These are phyloP conservation scores for Salminus brasiliensis DNA, from an alignment of 2,113 vertebrate species.

Conservation along the genomic window DNA sequence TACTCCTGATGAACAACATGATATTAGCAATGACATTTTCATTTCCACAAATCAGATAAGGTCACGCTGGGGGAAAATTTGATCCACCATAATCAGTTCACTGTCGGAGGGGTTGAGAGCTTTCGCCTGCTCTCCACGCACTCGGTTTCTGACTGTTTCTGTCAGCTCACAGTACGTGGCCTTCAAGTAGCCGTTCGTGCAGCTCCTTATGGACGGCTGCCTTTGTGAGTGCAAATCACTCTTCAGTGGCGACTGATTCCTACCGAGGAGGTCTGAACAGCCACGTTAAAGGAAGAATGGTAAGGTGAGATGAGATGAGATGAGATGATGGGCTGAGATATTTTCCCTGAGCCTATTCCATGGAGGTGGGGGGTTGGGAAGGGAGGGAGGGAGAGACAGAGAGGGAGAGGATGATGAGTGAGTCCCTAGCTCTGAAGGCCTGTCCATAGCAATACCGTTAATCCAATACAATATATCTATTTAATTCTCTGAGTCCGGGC, in stretches of 20 bases:
- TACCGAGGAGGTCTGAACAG: not conserved
- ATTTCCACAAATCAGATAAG: constrained; percentile 10
- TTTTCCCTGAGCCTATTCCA: constrained; percentile 26
- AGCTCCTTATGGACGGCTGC: not conserved
- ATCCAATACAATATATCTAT: constrained; percentile 73
- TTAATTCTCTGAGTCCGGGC: constrained; percentile 66
- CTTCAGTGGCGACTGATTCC: constrained; percentile 32
- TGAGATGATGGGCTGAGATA: constrained; percentile 26
- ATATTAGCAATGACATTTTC: constrained; percentile 35
- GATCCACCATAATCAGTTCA: constrained; percentile 9
- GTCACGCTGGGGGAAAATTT: constrained; percentile 23
- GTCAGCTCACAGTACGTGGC: not conserved
- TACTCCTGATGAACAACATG: constrained; percentile 17
- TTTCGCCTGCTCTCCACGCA: constrained; percentile 9
- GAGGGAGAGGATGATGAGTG: constrained; percentile 66
- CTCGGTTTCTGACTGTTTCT: not conserved
- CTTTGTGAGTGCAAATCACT: constrained; percentile 27
- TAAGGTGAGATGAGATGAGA: too few species aligned
- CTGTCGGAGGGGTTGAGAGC: not conserved
- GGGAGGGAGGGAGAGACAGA: not conserved
- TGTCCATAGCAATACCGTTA: constrained; percentile 70
- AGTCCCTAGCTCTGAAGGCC: constrained; percentile 60
- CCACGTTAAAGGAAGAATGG: not conserved
- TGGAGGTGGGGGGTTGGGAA: not conserved
- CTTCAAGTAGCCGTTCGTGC: not conserved